Base-by-base conservation (phyloP, 2,888 invertebrate species). In the Drosophila pseudotakahashii region DNA sequence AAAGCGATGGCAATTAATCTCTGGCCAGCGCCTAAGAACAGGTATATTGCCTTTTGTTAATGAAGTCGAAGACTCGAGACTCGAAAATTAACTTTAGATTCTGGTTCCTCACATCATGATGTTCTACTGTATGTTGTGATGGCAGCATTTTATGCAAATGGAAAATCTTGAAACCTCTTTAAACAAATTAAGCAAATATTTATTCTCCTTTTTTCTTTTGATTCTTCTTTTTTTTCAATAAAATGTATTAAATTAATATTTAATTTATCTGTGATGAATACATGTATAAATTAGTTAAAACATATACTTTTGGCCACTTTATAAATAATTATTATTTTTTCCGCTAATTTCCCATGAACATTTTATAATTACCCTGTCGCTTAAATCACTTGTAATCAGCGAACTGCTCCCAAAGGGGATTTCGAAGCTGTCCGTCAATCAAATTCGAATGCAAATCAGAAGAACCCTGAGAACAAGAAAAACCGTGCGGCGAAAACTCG, bases 171-270 rank as follows among this genome's bases (percentile, higher is more conserved):
- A 66, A 66, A 66, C 66, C 51, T 68, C 57, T 69, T 69, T 52
- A 52, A 70, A 76, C 81, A 74, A 77, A 83, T 83, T 77, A 87
- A 77, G 64, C 64, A 82, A 69, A 59, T 68, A 85, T 73, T 73
- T 79, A 81, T 81, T 59, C 64, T 50, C 16, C 37, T 23, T 23
- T 44, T 66, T 44, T 66, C 32, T 66, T 45, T 72, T 53, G 50
- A 34, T 11, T 34, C 34, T 53, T 45, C 19, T 60, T 63, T 73
- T 39, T 66, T 60, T 73, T 19, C 37, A 10, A 51, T 59, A 54
- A 41, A 70, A 66, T 53, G 36, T 66, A 81, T 86, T 83, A 83
- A 76, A 78, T 47, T 16, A 73, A 77, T 77, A 70, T 75, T 76
- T 67, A 67, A 69, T 64, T 67, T 63, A 62, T 63, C 44, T 44